Conservation (phyloP, 2,797 vertebrate species). For the Myripristis murdjan region DNA sequence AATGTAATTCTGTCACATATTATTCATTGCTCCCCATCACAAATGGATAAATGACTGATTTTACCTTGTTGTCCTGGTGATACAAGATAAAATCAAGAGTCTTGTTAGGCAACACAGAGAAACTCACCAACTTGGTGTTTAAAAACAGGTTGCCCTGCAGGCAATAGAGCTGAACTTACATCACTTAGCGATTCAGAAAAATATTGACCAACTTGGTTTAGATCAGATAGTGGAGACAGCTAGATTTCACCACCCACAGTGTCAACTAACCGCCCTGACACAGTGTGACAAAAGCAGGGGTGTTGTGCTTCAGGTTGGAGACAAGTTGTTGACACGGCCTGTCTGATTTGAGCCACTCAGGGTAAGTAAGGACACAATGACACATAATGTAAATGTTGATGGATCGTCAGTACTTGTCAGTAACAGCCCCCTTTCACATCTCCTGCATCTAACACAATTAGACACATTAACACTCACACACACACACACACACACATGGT, state of each 20-base stretch:
- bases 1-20: too few relatives aligned
- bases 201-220: conserved; percentile 16
- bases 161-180: neutral
- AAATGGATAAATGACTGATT: too few relatives aligned
- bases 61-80: too few relatives aligned
- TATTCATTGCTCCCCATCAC: too few relatives aligned
- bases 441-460: too few relatives aligned
- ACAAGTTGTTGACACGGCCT: neutral
- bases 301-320: too few relatives aligned
- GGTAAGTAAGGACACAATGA: neutral
- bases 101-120: too few relatives aligned
- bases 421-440: neutral
- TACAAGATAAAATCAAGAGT: too few relatives aligned
- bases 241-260: neutral
- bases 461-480: neutral
- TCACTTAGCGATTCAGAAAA: conserved; percentile 6
- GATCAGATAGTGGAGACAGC: neutral
- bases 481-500: neutral
- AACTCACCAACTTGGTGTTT: too few relatives aligned
- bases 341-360: neutral
- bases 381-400: neutral
- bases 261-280: neutral
- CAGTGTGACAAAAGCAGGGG: neutral
- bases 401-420: neutral
- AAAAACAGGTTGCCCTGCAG: neutral